Conservation (phyloP, 2,797 vertebrate genomes). For the Thaleichthys pacificus region DNA sequence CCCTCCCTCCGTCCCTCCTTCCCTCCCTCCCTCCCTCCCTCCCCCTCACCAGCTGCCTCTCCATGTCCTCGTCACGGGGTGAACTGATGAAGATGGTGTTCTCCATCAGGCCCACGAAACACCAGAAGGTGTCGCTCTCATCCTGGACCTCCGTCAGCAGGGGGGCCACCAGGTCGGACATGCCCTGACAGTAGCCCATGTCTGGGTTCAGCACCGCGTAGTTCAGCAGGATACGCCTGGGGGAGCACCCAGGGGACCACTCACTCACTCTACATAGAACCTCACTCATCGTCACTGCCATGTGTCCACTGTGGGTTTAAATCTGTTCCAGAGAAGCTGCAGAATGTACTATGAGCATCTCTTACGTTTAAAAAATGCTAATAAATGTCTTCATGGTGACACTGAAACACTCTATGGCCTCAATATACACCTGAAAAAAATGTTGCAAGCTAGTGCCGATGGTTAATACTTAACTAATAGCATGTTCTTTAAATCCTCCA, state of each 20-base stretch:
- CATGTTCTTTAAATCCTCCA: conserved; percentile 66
- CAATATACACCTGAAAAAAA: conserved; percentile 48
- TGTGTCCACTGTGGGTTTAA: background rate
- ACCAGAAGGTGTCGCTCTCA: conserved; percentile 98
- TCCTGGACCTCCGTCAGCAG: conserved; percentile 93
- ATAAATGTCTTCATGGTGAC: no score
- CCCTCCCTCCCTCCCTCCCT: background rate
- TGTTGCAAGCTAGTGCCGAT: conserved; percentile 50
- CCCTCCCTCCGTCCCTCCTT: background rate
- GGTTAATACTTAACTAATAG: conserved; percentile 61
- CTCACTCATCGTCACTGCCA: background rate
- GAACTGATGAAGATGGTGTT: conserved; percentile 98
- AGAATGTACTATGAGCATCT: no score
- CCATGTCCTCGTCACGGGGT: conserved; percentile 96
- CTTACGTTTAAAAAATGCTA: no score
- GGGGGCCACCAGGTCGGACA: conserved; percentile 98
- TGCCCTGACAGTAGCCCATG: conserved; percentile 96
- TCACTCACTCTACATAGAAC: background rate
- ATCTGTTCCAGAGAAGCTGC: conserved; percentile 35
- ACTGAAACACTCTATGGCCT: no score
- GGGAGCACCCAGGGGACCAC: background rate
- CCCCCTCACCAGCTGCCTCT: conserved; percentile 91
- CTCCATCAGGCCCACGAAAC: conserved; percentile 98
- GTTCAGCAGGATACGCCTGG: conserved; percentile 93
- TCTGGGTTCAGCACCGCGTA: conserved; percentile 92